A percentile compares a stretch with the other conserved stretches of the same genome.
Conservation (phyloP, 1,140 invertebrate genomes). For the Danaus melanippus region DNA sequence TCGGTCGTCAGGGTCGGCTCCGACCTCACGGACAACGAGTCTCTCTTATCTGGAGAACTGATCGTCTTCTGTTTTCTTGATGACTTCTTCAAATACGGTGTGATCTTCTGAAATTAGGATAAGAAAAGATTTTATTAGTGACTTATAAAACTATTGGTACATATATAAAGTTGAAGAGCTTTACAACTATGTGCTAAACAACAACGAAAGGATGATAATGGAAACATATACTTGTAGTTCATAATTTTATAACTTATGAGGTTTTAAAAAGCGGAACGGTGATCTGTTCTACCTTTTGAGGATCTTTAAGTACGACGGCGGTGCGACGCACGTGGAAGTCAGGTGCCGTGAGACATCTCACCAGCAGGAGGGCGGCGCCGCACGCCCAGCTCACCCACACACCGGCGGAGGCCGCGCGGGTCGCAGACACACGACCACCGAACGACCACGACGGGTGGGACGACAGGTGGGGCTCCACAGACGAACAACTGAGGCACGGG, state of each 20-base stretch:
- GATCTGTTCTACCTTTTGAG: slow-evolving; percentile 31
- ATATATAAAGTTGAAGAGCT: no score
- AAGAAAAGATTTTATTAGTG: background rate
- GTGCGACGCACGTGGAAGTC: slow-evolving; percentile 47
- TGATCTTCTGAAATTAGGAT: slow-evolving; percentile 43
- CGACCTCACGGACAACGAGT: slow-evolving; percentile 41
- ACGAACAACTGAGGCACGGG: slow-evolving; percentile 32
- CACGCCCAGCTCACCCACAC: slow-evolving; percentile 53
- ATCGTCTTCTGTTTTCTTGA: slow-evolving; percentile 18
- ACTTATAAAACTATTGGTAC: background rate
- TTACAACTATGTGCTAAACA: no score
- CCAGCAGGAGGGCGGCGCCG: slow-evolving; percentile 44
- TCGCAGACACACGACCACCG: slow-evolving; percentile 30
- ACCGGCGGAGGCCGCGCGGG: slow-evolving; percentile 42
- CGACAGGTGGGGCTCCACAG: slow-evolving; percentile 33
- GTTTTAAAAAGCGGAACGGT: background rate
- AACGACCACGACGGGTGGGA: slow-evolving; percentile 36
- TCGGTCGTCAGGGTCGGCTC: slow-evolving; percentile 55
- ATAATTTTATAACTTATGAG: no score
- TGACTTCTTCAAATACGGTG: slow-evolving; percentile 41
- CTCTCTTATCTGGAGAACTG: slow-evolving; percentile 37
- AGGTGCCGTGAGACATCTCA: slow-evolving; percentile 49
- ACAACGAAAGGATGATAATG: no score
- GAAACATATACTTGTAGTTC: no score
- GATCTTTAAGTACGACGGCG: slow-evolving; percentile 41